Evolutionary conservation across 2,797 vertebrate genomes (phyloP).

Genomic region (Adelosebastes latens): DNA sequence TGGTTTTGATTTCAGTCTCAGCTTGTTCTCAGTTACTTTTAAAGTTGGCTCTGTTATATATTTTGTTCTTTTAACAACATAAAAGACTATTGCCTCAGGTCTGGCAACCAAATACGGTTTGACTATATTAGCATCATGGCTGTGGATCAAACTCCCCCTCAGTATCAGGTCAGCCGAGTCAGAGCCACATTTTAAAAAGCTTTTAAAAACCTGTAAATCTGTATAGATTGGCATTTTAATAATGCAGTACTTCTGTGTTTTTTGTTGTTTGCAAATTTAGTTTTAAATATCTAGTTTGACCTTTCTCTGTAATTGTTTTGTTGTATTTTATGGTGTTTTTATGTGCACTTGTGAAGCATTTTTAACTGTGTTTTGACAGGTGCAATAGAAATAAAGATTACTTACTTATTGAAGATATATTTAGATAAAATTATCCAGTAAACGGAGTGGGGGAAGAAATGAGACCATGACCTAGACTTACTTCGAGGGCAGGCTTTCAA

Average conservation of each 20-base stretch:
- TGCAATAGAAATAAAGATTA: background rate
- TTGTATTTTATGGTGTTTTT: background rate
- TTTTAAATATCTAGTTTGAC: slow-evolving; percentile 4
- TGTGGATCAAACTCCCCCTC: background rate
- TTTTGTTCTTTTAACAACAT: background rate
- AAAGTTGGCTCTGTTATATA: background rate
- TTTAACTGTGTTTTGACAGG: background rate
- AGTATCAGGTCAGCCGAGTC: slow-evolving; percentile 13
- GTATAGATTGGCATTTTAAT: background rate
- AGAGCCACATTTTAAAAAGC: slow-evolving; percentile 2
- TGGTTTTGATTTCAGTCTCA: background rate
- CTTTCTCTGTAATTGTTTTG: background rate
- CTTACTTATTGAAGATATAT: background rate
- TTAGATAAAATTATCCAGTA: background rate
- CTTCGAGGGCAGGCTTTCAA: slow-evolving; percentile 93
- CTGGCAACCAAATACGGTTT: slow-evolving; percentile 1
- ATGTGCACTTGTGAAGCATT: background rate
- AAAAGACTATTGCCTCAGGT: background rate
- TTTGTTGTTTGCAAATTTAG: background rate
- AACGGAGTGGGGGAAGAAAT: background rate
- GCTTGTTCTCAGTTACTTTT: background rate
- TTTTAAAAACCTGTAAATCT: slow-evolving; percentile 15
- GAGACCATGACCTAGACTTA: slow-evolving; percentile 74
- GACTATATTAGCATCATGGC: background rate
- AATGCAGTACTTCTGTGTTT: background rate